Percentiles rank a stretch among this genome's conserved stretches.
Conservation (phyloP, 2,888 invertebrate species). For the Pimpla rufipes region DNA sequence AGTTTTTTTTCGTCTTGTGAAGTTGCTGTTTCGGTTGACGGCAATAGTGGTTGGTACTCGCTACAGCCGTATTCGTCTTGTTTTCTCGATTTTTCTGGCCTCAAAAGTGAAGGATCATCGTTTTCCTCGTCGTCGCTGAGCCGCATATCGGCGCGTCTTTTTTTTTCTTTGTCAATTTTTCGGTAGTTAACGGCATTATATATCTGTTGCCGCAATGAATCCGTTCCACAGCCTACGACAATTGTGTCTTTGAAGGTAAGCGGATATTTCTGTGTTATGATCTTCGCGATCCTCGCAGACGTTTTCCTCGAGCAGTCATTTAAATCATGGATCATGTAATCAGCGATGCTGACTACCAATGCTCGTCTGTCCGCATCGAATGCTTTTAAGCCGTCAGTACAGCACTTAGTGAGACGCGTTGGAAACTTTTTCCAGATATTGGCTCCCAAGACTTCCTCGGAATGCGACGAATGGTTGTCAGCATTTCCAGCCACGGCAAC, state of each 20-base stretch:
- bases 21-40: conserved; percentile 33
- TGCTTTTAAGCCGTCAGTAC: conserved; percentile 16
- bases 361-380: conserved; percentile 37
- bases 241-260: conserved; percentile 50
- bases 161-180: conserved; percentile 41
- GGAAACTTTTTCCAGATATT: conserved; percentile 50
- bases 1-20: conserved; percentile 40
- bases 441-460: neutral
- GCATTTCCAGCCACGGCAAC: no score
- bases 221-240: conserved; percentile 44
- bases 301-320: conserved; percentile 44
- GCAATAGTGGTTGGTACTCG: conserved; percentile 54
- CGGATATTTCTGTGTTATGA: conserved; percentile 46
- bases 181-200: conserved; percentile 56
- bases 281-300: conserved; percentile 38
- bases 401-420: conserved; percentile 26
- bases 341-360: conserved; percentile 50
- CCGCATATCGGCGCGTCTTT: conserved; percentile 23
- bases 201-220: conserved; percentile 47
- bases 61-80: conserved; percentile 53
- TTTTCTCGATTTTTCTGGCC: conserved; percentile 15
- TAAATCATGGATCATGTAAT: conserved; percentile 50
- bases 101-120: neutral
- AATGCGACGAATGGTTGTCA: neutral
- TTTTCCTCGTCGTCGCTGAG: conserved; percentile 30